Evolutionary conservation across 2,113 vertebrate species (phyloP), one percentile per base, ranked within the genome.

Genomic region (Tragelaphus imberbis): DNA sequence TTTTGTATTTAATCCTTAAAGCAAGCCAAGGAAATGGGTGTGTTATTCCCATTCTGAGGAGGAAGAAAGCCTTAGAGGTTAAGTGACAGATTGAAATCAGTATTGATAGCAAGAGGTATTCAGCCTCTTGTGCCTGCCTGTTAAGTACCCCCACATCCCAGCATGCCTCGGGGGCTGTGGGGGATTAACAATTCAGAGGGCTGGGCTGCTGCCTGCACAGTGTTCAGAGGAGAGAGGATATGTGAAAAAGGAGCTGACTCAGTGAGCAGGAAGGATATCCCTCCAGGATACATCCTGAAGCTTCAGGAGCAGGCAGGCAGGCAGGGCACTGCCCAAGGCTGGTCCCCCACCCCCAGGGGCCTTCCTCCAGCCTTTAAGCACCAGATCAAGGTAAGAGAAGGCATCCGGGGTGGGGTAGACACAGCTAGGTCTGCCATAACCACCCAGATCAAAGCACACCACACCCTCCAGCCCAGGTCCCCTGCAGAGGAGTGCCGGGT

Each of bases 261-360:
- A 0, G 7, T 21, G 40, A 77, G 23, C 4, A 2, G 10, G 23
- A 25, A 33, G 40, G 28, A 1, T 9, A 0, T 12, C 49, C n/a
- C 59, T 68, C 51, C 23, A 17, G 40, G 58, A 63, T 25, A 81
- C 11, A 6, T 17, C 44, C 40, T 1, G 9, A 28, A 65, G 27
- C 30, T 47, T 19, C 33, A 3, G 2, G 11, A 17, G 61, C 21
- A 40, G 68, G 13, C 1, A 8, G 3, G 28, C 1, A 8, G 2
- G n/a, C 13, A 33, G 77, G 28, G 23, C 28, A 25, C 81, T 56
- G 56, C 27, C n/a, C 10, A 17, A 0, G 28, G 28, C 63, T 71
- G 53, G 33, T 12, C 16, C 89, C 55, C 25, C 16, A 4, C 0
- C 8, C 61, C 27, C 36, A 5, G 8, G 71, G 19, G 36, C 3